phyloP scores from a whole-genome alignment of 2,888 invertebrate species.

The Stenoptilia bipunctidactyla region DNA sequence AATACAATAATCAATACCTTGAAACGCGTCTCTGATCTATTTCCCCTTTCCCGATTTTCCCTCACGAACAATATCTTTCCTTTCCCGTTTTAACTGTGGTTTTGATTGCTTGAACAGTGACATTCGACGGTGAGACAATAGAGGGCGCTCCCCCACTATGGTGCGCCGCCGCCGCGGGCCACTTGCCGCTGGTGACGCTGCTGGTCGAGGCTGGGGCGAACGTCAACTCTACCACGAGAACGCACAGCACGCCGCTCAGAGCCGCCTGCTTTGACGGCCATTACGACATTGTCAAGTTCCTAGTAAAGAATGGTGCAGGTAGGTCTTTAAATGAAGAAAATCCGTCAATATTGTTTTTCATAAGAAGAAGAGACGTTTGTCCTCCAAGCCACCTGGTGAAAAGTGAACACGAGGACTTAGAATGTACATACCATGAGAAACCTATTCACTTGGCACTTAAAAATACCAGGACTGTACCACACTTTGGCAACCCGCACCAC shows the following conservation, averaged over 20 bases:
- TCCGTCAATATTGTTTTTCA: not conserved
- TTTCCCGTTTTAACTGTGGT: no score
- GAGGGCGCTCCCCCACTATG: constrained; percentile 96
- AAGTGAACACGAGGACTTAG: not conserved
- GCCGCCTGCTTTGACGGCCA: constrained; percentile 98
- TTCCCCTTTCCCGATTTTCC: no score
- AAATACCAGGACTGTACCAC: no score
- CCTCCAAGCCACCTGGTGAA: not conserved
- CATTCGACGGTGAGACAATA: constrained; percentile 97
- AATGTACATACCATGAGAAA: no score
- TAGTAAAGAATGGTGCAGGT: constrained; percentile 92
- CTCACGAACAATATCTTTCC: no score
- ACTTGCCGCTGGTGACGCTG: constrained; percentile 86
- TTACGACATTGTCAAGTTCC: constrained; percentile 92
- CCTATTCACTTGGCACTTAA: no score
- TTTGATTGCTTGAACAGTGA: constrained; percentile 70
- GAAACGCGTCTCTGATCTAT: no score
- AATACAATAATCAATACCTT: no score
- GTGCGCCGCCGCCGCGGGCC: constrained; percentile 98
- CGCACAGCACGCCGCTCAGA: constrained; percentile 93
- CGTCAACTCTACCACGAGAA: constrained; percentile 94
- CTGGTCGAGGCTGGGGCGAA: constrained; percentile 88
- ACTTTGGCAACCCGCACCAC: no score
- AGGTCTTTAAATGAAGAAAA: constrained; percentile 19
- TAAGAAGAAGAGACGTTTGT: not conserved